These are phyloP conservation scores for Eriosoma lanigerum DNA, from an alignment of 1,140 invertebrate species.

Conservation along the genomic window DNA sequence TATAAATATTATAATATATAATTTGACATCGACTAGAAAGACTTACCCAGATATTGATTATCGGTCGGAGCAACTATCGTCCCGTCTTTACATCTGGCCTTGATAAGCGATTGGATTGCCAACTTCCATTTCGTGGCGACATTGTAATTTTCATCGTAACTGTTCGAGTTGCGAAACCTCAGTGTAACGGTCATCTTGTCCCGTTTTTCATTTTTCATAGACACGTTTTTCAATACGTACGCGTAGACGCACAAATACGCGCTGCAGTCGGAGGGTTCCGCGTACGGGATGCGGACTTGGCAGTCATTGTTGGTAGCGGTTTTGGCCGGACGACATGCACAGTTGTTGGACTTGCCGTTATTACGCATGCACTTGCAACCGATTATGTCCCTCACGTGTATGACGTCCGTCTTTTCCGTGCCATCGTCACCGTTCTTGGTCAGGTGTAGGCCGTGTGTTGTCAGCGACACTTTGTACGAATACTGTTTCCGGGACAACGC, in stretches of 20 bases:
- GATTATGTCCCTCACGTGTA: conserved; percentile 11
- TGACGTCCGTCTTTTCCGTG: background rate
- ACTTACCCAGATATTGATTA: conserved; percentile 14
- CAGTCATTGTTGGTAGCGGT: background rate
- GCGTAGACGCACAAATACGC: conserved; percentile 86
- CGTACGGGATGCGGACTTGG: background rate
- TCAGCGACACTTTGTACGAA: conserved; percentile 24
- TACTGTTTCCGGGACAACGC: conserved; percentile 22
- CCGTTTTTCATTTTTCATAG: conserved; percentile 67
- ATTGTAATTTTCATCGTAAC: conserved; percentile 80
- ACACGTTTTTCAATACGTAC: conserved; percentile 74
- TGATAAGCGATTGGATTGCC: conserved; percentile 71
- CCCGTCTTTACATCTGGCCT: conserved; percentile 57
- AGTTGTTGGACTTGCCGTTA: background rate
- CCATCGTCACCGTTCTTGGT: background rate
- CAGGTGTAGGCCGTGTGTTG: background rate
- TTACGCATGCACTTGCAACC: conserved; percentile 42
- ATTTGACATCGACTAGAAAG: too few species aligned
- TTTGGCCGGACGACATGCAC: conserved; percentile 6
- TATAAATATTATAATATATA: too few species aligned
- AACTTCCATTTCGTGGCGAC: conserved; percentile 81
- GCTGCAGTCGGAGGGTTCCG: conserved; percentile 58
- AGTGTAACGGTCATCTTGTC: conserved; percentile 78
- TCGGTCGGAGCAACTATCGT: conserved; percentile 2
- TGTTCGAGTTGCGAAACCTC: conserved; percentile 75